phyloP scores from a whole-genome alignment of 1,140 invertebrate genomes.

The Semibalanus balanoides region DNA sequence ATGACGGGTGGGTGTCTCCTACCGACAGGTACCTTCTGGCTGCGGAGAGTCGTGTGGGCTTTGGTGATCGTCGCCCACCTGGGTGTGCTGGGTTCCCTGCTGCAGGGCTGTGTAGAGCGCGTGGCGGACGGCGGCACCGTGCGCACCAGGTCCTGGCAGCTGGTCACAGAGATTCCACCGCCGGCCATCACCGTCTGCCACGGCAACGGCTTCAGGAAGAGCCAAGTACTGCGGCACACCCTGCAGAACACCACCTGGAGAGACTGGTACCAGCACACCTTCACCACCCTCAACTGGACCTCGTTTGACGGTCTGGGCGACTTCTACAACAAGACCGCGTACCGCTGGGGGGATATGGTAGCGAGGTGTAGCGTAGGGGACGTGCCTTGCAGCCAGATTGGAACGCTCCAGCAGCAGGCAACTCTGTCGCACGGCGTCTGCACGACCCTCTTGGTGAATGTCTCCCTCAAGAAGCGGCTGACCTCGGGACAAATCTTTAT shows the following conservation, averaged over 20 bases:
- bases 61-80: background rate
- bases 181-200: constrained; percentile 4
- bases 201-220: background rate
- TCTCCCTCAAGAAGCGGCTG: background rate
- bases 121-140: background rate
- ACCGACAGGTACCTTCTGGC: background rate
- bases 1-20: too few species aligned
- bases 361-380: background rate
- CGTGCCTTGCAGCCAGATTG: background rate
- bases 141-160: background rate
- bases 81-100: background rate
- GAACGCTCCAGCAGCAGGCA: background rate
- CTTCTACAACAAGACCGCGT: background rate
- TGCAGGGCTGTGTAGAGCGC: background rate
- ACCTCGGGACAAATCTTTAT: background rate
- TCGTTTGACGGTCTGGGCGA: background rate
- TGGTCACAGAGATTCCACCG: background rate
- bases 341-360: background rate
- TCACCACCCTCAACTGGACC: background rate
- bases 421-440: background rate
- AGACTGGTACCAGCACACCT: background rate
- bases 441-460: background rate
- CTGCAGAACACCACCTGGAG: background rate
- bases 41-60: background rate
- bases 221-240: background rate